These are phyloP conservation scores for Podarcis lilfordi DNA, from an alignment of 2,797 vertebrate species.

Conservation along the genomic window DNA sequence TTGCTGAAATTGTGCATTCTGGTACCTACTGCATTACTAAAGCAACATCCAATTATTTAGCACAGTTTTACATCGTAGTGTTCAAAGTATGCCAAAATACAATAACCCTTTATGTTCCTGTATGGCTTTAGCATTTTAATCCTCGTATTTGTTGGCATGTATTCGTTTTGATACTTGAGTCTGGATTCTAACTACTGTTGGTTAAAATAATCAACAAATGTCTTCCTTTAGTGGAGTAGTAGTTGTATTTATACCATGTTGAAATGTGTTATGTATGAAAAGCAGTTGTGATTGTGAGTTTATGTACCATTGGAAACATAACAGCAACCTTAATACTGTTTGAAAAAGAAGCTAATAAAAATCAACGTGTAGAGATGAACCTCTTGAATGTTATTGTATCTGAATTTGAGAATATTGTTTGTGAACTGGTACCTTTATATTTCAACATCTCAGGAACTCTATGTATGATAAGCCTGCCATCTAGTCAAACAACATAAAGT, in stretches of 20 bases:
- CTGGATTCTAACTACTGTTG: conserved; percentile 15
- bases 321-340: conserved; percentile 28
- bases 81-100: conserved; percentile 2
- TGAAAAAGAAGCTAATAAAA: conserved; percentile 52
- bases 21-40: background rate
- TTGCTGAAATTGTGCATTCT: conserved; percentile 40
- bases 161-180: background rate
- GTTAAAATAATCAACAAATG: conserved; percentile 37
- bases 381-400: conserved; percentile 21
- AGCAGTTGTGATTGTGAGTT: conserved; percentile 43
- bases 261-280: conserved; percentile 49
- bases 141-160: background rate
- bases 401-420: background rate
- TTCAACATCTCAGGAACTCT: background rate
- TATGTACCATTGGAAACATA: conserved; percentile 42
- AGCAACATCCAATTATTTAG: background rate
- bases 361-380: conserved; percentile 28
- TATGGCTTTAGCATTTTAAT: background rate
- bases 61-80: background rate
- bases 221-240: conserved; percentile 39
- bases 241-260: conserved; percentile 20
- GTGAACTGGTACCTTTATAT: background rate
- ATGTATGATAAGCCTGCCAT: background rate
- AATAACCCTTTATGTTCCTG: background rate
- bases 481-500: background rate